A percentile compares a stretch with the other conserved stretches of the same genome.
Evolutionary conservation across 2,113 vertebrate genomes (phyloP).

Genomic region (Carollia perspicillata): DNA sequence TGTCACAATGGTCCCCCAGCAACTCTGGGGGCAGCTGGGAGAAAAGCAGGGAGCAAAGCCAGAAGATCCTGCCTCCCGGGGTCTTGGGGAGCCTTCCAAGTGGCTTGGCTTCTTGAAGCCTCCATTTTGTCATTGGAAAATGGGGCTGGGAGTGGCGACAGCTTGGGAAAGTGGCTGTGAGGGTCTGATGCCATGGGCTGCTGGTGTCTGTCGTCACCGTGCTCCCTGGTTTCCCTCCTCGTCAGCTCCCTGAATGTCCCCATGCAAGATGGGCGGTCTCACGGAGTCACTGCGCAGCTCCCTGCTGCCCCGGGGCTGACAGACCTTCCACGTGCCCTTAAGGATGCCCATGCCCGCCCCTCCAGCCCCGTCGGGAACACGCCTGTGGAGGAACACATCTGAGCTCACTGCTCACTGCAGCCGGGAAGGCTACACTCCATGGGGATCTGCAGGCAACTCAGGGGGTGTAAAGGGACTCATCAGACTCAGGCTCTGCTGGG

Average conservation of each 20-base stretch:
- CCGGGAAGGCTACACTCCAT: rapidly evolving
- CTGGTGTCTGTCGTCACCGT: neutral
- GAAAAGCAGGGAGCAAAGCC: neutral
- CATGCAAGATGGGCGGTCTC: too few relatives aligned
- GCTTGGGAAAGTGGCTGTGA: neutral
- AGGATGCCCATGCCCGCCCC: neutral
- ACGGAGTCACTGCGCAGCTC: too few relatives aligned
- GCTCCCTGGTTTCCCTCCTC: neutral
- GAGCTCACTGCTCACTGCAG: neutral
- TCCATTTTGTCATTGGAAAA: neutral
- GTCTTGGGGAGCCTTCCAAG: neutral
- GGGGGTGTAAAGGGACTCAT: neutral
- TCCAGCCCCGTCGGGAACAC: neutral
- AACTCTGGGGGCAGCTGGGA: neutral
- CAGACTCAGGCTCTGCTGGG: neutral
- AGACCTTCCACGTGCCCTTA: neutral
- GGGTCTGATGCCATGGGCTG: neutral
- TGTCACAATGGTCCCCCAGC: constrained; percentile 44
- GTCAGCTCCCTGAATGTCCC: neutral
- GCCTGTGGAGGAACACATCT: neutral
- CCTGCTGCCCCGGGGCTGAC: neutral
- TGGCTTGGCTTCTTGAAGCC: neutral
- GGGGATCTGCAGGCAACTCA: neutral
- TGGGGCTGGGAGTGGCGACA: neutral
- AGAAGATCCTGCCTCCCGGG: neutral